Percentiles rank a stretch among this genome's conserved stretches.
Conservation (phyloP, 2,113 vertebrate species). For the Galeopterus variegatus region DNA sequence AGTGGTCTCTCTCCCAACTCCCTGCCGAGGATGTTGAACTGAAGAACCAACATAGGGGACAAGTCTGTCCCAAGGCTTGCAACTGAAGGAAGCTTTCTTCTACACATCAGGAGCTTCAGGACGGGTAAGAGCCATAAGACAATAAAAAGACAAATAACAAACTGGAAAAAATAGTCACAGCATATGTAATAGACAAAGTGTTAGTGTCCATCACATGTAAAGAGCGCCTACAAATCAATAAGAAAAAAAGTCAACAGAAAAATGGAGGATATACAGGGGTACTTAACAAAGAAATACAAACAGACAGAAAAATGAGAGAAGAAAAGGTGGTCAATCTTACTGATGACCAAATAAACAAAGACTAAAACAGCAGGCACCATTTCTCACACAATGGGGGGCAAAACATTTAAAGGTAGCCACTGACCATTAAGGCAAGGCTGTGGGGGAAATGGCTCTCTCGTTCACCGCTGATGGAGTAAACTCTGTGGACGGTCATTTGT, state of each 20-base stretch:
- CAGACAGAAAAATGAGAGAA: background rate
- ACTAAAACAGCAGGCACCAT: background rate
- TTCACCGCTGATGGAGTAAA: background rate
- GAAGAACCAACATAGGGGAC: background rate
- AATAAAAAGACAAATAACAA: background rate
- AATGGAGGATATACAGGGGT: background rate
- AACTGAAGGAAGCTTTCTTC: background rate
- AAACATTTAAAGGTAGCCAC: background rate
- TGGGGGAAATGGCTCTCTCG: background rate
- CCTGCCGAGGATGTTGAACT: background rate
- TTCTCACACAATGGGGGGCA: background rate
- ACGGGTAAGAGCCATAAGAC: background rate
- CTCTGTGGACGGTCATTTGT: background rate
- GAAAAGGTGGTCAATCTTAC: background rate
- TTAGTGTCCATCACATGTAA: background rate
- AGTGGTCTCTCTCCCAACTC: background rate
- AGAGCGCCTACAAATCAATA: slow-evolving; percentile 1
- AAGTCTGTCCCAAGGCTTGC: background rate
- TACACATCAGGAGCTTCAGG: background rate
- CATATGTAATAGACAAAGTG: background rate
- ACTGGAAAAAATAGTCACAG: background rate
- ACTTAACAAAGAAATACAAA: background rate
- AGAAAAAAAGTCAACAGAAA: background rate
- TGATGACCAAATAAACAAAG: background rate
- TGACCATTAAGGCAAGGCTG: background rate